phyloP scores from a whole-genome alignment of 1,140 invertebrate species.

The Temnothorax longispinosus region DNA sequence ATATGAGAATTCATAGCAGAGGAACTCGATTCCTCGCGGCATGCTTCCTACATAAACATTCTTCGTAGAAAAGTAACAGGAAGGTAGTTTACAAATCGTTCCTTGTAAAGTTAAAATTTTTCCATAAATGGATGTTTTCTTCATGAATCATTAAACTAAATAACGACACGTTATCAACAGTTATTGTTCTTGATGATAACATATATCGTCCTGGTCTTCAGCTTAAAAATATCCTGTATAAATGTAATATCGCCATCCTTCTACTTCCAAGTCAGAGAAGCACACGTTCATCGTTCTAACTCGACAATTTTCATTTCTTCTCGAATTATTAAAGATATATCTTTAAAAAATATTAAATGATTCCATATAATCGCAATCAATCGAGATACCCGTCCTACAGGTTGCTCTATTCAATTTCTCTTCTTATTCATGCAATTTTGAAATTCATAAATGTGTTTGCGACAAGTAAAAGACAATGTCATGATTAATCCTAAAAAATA shows the following conservation, averaged over 20 bases:
- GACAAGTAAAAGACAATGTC: not conserved
- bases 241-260: no score
- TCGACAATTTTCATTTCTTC: not conserved
- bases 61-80: not conserved
- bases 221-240: no score
- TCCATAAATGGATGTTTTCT: no score
- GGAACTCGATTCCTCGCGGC: not conserved
- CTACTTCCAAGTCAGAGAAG: no score
- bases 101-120: not conserved
- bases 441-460: not conserved
- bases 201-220: no score
- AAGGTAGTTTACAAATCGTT: not conserved
- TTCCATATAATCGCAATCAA: not conserved
- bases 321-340: not conserved
- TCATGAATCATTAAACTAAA: no score
- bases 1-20: not conserved
- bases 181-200: no score
- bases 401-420: not conserved
- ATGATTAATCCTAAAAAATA: not conserved
- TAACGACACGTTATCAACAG: no score
- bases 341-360: not conserved
- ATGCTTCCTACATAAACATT: not conserved
- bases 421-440: not conserved
- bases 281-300: not conserved
- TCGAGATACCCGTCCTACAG: not conserved